Base-by-base conservation (phyloP, 2,113 vertebrate species). In the Rafetus swinhoei region DNA sequence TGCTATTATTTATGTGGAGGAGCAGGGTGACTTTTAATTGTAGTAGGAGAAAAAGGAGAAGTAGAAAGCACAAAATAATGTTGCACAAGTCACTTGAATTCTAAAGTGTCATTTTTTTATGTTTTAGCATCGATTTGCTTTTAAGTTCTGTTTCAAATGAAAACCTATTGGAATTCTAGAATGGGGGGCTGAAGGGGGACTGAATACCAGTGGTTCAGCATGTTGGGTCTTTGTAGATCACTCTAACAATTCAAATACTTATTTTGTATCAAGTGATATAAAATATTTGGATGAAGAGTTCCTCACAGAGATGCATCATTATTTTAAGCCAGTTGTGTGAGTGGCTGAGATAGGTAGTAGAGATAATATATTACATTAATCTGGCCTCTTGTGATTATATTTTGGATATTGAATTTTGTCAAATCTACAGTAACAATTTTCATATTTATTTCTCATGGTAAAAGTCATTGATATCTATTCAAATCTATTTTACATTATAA, bases 31-130 rank as follows among this genome's bases (percentile, higher is more conserved):
- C 80, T 97, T 96, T 92, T 93, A 92, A 93, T 90, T 92, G 60
- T 86, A 90, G 94, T 93, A 85, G 94, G 94, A 94, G 85, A 93
- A 92, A 95, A 91, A 10, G 88, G 93, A 93, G 89, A 93, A 95
- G 85, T 94, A 94, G 97, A 95, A 97, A 97, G 97, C 97, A 97
- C 97, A 97, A 97, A 94, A 96, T 82, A 94, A 96, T 84, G 89
- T 97, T 96, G 97, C 97, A 97, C 97, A 97, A 97, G 95, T 97
- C 97, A 97, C 95, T 97, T 96, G 93, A 97, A 96, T 95, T 96
- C 93, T 91, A 88, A 96, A 85, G 77, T 94, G 92, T 96, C 87
- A 27, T 88, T 97, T 86, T 76, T 86, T 85, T 77, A 81, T 87
- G 88, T 97, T 97, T 95, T 96, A 92, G 95, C 87, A 92, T 92